Base-by-base conservation (phyloP, 2,888 invertebrate species). In the Apomyelois bistriatella region DNA sequence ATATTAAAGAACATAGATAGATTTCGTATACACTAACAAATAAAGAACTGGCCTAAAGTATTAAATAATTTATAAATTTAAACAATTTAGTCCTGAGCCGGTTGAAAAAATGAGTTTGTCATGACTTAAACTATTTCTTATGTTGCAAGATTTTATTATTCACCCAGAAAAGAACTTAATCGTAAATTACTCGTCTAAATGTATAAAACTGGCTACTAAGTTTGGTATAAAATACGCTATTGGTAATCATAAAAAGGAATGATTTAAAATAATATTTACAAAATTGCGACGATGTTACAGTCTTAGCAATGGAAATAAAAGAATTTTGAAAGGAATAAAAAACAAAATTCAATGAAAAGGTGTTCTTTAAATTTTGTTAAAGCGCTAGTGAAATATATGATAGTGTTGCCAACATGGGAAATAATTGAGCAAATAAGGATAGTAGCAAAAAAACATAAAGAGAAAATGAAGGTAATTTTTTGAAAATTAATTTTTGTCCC, bases 141-240 rank as follows among this genome's bases (percentile, higher is more conserved):
- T n/a, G n/a, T n/a, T n/a, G n/a, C n/a, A n/a, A n/a, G n/a, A n/a
- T n/a, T n/a, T n/a, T n/a, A n/a, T n/a, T n/a, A 22, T 22, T 22
- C 22, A 5, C 5, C 5, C 22, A 22, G 22, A 22, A 22, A 22
- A 22, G 2, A 22, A 22, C 22, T 22, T 22, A 22, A 22, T 22
- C 5, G 22, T 22, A 22, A 22, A 32, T 9, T 9, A 32, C 7
- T 32, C 32, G 2, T 32, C 32, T 32, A 32, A 3, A 55, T 60
- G 64, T 53, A 65, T 48, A 59, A 68, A 79, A 85, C 85, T 86
- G 85, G 85, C 85, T 78, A 70, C 65, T 17, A 68, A 64, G 67
- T 85, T 85, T 85, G 84, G 85, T 82, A 72, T 66, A 57, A 66
- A 22, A 65, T 58, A 62, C 5, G 51, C 54, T 56, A 60, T 65